Base-by-base conservation (phyloP, 2,888 invertebrate species). In the Drosophila tanythrix region DNA sequence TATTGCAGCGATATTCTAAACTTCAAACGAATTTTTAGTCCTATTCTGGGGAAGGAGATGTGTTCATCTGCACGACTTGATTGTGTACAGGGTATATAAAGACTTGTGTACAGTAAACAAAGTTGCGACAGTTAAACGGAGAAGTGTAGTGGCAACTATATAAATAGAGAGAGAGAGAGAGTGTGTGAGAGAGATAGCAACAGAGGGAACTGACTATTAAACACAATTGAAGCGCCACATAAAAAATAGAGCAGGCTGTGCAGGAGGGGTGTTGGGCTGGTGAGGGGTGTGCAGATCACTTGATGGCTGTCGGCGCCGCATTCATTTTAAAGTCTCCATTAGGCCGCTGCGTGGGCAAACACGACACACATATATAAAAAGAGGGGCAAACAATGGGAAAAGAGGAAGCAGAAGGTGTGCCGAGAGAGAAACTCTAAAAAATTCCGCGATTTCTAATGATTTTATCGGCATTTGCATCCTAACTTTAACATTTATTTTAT, bases 191-290 rank as follows among this genome's bases (percentile, higher is more conserved):
- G 15, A 43, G 36, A 4, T 18, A 5, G n/a, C 0, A 13, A 8
- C 15, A 8, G 29, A 35, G 36, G 58, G 25, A 46, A 64, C 70
- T 66, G 77, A 80, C 82, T 75, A 76, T 87, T 87, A 87, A 87
- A 78, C 68, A 69, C 88, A 84, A 84, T 88, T 84, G 81, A 85
- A 73, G 88, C 84, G 84, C 85, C 84, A 79, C 78, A 81, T 80
- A 68, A 79, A 69, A 70, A 35, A 27, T 31, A 29, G n/a, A n/a
- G 68, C 31, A 27, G 15, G 13, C 33, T 3, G 8, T 0, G 27
- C 15, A 36, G 21, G 31, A 7, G n/a, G 50, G 3, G 35, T 25
- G 5, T 11, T n/a, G 29, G 11, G 15, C 25, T 25, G 10, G 29
- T 10, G 50, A 11, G 13, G 40, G 18, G 36, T 8, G 15, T 56